These are phyloP conservation scores for Corvus moneduloides DNA, from an alignment of 2,113 vertebrate species.

Conservation along the genomic window DNA sequence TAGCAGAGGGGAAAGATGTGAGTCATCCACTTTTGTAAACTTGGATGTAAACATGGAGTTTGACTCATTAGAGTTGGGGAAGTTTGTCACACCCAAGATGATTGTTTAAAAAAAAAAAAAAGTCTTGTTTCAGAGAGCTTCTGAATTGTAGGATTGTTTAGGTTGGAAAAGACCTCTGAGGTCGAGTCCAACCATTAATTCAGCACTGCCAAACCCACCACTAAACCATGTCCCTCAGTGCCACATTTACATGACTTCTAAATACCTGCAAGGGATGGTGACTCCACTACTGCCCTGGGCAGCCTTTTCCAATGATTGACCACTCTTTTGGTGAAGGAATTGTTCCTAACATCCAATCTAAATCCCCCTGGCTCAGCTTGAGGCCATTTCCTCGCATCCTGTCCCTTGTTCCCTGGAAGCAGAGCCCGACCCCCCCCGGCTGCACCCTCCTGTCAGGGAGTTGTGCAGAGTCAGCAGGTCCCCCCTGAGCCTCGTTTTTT, in stretches of 20 bases:
- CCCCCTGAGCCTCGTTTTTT: not conserved
- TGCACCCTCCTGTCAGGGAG: not conserved
- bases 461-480: accelerated
- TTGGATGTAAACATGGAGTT: not conserved
- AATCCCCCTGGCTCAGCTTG: not conserved
- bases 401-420: not conserved
- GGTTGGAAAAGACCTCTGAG: not conserved
- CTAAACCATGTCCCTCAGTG: not conserved
- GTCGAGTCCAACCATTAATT: not conserved
- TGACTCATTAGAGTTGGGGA: not conserved
- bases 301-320: not conserved
- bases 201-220: not conserved
- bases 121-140: not conserved
- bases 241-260: not conserved
- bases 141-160: not conserved
- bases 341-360: not conserved
- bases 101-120: not conserved
- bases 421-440: accelerated
- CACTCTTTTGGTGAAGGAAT: not conserved
- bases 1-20: not conserved
- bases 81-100: not conserved
- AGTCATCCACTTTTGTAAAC: not conserved
- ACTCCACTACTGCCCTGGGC: not conserved
- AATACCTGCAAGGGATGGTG: not conserved
- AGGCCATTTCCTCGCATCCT: not conserved